Base-by-base conservation (phyloP, 2,888 invertebrate species). In the Tricholauxania praeusta region DNA sequence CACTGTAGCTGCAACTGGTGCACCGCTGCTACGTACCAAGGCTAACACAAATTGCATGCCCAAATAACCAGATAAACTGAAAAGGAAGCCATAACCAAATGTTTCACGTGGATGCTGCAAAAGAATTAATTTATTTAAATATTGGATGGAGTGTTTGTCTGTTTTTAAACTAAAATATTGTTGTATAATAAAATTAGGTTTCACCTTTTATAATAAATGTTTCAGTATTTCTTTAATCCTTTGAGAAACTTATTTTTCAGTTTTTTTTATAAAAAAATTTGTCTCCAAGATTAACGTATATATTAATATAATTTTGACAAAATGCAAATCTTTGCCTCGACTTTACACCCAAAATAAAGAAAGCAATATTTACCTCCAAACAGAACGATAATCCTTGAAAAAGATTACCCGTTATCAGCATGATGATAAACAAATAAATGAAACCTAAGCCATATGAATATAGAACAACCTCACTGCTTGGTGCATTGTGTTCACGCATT, bases 11-110 rank as follows among this genome's bases (percentile, higher is more conserved):
- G 98, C 97, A 52, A 94, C 91, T 19, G 98, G 93, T 12, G 98
- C 98, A 49, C 98, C 98, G 83, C 94, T 93, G 51, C 93, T 93
- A 80, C 95, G 91, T 0, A 99, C 97, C 73, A 97, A 87, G 0
- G 95, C 96, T 32, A 99, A 89, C 6, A 99, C 98, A 52, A 98
- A 93, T 85, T 97, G 97, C 68, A 98, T 92, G 0, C 98, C 98
- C 81, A 97, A 88, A 87, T 98, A 99, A 1, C 98, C 98, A 39
- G 95, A 93, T 6, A 96, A 80, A 12, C 97, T 97, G 80, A 98
- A 94, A 47, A 97, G 87, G 74, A 96, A 89, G 49, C 94, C 94
- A 86, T 96, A 96, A 4, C 93, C 92, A 87, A 97, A 98, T 8
- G 93, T 95, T 82, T 92, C 89, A 73, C 90, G 78, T 0, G 94